Evolutionary conservation across 2,797 vertebrate species (phyloP), one percentile per base, ranked within the genome.

Genomic region (Nyctibius grandis): DNA sequence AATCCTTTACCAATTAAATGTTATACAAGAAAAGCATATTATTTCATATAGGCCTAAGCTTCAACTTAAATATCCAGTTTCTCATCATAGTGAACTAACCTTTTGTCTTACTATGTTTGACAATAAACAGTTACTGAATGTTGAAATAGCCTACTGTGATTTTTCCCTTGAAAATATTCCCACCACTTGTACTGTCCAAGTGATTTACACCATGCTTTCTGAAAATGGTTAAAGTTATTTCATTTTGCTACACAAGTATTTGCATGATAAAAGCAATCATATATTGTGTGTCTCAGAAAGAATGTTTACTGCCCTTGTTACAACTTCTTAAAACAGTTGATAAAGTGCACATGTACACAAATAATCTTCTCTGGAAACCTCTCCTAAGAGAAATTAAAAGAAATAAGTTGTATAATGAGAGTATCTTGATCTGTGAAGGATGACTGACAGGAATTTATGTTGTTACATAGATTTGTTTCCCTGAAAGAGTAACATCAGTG

Each of bases 201-300:
- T 76, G 26, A 85, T 93, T 94, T 91, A 94, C 80, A 81, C 18
- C 80, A 89, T 40, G 81, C 17, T 89, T 96, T 91, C 68, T 88
- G 63, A 90, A 88, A 81, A 54, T 70, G 19, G 26, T 72, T 73
- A 44, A 92, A 89, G 25, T 38, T 67, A 31, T 56, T 87, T 89
- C 22, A 36, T 81, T 50, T 77, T 67, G 11, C 42, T 89, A 11
- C 15, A 28, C 12, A 67, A 74, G 15, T 65, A 63, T 88, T 74
- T 75, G 15, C 18, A 54, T 42, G 48, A 61, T 54, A 45, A 95
- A 91, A 89, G 5, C 7, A 85, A 53, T 64, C 28, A 33, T 6
- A 64, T 51, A 69, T 54, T 77, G 1, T 63, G 3, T 56, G 25
- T 42, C 33, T 68, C 10, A 26, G 7, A 63, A 80, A 42, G 40